Percentiles rank a stretch among this genome's conserved stretches.
Evolutionary conservation across 1,140 invertebrate species (phyloP).

Genomic region (Drosophila eugracilis): DNA sequence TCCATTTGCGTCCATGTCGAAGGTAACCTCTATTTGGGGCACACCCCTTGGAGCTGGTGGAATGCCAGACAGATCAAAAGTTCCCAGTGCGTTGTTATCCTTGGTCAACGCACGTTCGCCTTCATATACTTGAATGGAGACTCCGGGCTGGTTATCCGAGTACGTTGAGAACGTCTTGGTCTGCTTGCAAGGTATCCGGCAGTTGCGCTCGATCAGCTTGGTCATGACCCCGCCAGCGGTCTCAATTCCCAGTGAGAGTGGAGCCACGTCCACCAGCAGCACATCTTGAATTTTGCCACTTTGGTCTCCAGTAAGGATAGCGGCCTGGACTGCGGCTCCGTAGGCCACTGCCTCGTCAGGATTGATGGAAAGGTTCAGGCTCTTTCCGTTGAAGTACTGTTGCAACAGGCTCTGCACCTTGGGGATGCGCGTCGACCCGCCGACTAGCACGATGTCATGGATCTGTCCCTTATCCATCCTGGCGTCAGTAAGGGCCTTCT

Average conservation of each 20-base stretch:
- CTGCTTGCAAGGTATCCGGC: slow-evolving; percentile 88
- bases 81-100: slow-evolving; percentile 91
- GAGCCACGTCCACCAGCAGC: slow-evolving; percentile 86
- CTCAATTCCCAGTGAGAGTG: slow-evolving; percentile 87
- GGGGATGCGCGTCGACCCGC: slow-evolving; percentile 88
- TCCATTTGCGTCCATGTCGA: slow-evolving; percentile 87
- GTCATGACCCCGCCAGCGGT: slow-evolving; percentile 88
- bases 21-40: slow-evolving; percentile 90
- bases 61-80: slow-evolving; percentile 91
- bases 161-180: slow-evolving; percentile 88
- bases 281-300: slow-evolving; percentile 80
- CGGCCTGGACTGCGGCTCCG: slow-evolving; percentile 91
- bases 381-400: slow-evolving; percentile 88
- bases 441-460: slow-evolving; percentile 88
- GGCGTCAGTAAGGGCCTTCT: slow-evolving; percentile 90
- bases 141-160: slow-evolving; percentile 89
- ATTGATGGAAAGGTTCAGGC: slow-evolving; percentile 89
- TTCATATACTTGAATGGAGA: slow-evolving; percentile 89
- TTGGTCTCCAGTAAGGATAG: slow-evolving; percentile 89
- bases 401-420: slow-evolving; percentile 88
- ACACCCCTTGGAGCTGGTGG: slow-evolving; percentile 92
- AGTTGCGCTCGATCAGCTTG: slow-evolving; percentile 88
- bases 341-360: slow-evolving; percentile 92
- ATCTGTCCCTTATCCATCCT: slow-evolving; percentile 89
- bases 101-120: slow-evolving; percentile 90